Evolutionary conservation across 2,113 vertebrate genomes (phyloP).

Genomic region (Leptodactylus fuscus): DNA sequence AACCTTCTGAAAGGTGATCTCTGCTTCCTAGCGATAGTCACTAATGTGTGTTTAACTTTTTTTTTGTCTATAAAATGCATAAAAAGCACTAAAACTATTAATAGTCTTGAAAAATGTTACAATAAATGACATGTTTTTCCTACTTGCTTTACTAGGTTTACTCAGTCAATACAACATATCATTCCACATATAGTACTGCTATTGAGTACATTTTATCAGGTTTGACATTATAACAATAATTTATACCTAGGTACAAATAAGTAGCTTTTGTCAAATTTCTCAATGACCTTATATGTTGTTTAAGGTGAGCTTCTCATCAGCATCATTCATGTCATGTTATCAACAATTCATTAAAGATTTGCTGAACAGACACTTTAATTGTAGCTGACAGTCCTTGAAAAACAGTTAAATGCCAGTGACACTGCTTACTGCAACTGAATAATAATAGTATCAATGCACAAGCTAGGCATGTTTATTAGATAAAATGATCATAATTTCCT

Average conservation of each 20-base stretch:
- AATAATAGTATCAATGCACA: slow-evolving; percentile 31
- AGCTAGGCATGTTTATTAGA: slow-evolving; percentile 21
- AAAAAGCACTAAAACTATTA: no score
- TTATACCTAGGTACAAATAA: neutral
- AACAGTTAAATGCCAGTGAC: slow-evolving; percentile 48
- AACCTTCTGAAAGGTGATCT: no score
- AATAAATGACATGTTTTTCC: no score
- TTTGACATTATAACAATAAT: neutral
- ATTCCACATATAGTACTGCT: no score
- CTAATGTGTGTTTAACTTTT: no score
- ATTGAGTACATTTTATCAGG: neutral
- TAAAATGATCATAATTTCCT: neutral
- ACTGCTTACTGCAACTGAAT: slow-evolving; percentile 21
- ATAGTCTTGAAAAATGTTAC: no score
- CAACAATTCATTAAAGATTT: slow-evolving; percentile 55
- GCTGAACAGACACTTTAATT: slow-evolving; percentile 58
- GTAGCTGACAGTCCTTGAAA: slow-evolving; percentile 58
- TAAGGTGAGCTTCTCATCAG: slow-evolving; percentile 33
- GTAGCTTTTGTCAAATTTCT: neutral
- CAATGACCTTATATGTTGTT: slow-evolving; percentile 39
- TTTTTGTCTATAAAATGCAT: no score
- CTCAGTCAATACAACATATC: no score
- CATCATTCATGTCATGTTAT: slow-evolving; percentile 57
- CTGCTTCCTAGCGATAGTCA: no score
- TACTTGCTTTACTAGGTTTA: no score